These are phyloP conservation scores for Cheiracanthium punctorium DNA, from an alignment of 2,888 invertebrate genomes.

Conservation along the genomic window DNA sequence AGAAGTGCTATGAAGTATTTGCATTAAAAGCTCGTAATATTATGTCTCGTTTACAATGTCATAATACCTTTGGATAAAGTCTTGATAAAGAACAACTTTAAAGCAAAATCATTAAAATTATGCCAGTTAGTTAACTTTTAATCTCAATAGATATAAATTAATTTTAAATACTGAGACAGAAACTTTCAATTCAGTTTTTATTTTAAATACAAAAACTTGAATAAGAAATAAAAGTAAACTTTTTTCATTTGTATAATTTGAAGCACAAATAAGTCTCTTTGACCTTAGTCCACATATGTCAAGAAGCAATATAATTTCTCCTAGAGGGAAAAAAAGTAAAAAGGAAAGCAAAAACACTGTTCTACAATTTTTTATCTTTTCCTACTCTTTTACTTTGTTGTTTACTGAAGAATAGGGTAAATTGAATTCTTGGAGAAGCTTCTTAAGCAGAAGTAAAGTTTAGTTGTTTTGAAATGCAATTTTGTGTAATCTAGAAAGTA, in stretches of 20 bases:
- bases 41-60: too few species aligned
- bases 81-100: too few species aligned
- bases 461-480: slow-evolving; percentile 51
- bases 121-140: too few species aligned
- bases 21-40: too few species aligned
- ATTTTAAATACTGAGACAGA: too few species aligned
- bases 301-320: slow-evolving; percentile 63
- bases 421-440: slow-evolving; percentile 52
- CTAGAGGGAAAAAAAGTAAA: background rate
- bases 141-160: too few species aligned
- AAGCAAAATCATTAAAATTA: too few species aligned
- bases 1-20: too few species aligned
- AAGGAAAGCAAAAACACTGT: background rate
- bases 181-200: too few species aligned
- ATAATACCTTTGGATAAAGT: too few species aligned
- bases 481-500: slow-evolving; percentile 33
- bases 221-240: too few species aligned
- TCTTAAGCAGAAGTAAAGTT: slow-evolving; percentile 14
- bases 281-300: slow-evolving; percentile 57
- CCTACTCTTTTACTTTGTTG: slow-evolving; percentile 28
- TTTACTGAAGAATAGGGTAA: slow-evolving; percentile 56
- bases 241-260: background rate
- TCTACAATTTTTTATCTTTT: slow-evolving; percentile 19
- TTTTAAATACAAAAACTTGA: too few species aligned
- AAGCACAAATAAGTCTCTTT: slow-evolving; percentile 1